Evolutionary conservation across 2,888 invertebrate species (phyloP).

Genomic region (Lumbricus terrestris): DNA sequence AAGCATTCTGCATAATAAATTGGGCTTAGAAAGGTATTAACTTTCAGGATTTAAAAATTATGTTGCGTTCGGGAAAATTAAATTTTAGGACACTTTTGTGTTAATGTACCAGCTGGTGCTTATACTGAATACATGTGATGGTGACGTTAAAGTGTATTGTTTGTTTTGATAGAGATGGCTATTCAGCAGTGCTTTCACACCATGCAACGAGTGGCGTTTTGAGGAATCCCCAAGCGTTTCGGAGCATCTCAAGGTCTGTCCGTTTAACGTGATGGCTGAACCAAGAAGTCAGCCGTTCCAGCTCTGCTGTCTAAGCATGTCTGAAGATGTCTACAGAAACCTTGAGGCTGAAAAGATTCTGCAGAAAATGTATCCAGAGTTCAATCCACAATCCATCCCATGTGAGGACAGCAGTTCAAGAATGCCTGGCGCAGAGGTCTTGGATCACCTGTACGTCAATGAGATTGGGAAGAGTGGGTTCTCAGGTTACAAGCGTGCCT

Average conservation of each 20-base stretch:
- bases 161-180: conserved; percentile 56
- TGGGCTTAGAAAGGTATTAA: too few species aligned
- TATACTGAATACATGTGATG: neutral
- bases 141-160: conserved; percentile 7
- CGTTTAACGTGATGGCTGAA: conserved; percentile 47
- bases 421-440: neutral
- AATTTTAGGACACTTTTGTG: too few species aligned
- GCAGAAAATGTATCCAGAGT: conserved; percentile 18
- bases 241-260: conserved; percentile 59
- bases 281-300: neutral
- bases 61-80: too few species aligned
- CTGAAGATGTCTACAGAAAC: neutral
- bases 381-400: neutral
- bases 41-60: too few species aligned
- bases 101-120: too few species aligned
- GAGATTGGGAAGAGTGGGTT: neutral
- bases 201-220: conserved; percentile 58
- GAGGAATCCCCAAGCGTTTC: conserved; percentile 51
- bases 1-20: too few species aligned
- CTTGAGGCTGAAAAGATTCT: neutral
- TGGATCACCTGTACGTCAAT: neutral
- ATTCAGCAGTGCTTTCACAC: conserved; percentile 60
- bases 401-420: neutral
- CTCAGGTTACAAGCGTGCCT: neutral
- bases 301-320: neutral